These are phyloP conservation scores for Poeciliopsis turrubarensis DNA, from an alignment of 2,113 vertebrate genomes.

Conservation along the genomic window DNA sequence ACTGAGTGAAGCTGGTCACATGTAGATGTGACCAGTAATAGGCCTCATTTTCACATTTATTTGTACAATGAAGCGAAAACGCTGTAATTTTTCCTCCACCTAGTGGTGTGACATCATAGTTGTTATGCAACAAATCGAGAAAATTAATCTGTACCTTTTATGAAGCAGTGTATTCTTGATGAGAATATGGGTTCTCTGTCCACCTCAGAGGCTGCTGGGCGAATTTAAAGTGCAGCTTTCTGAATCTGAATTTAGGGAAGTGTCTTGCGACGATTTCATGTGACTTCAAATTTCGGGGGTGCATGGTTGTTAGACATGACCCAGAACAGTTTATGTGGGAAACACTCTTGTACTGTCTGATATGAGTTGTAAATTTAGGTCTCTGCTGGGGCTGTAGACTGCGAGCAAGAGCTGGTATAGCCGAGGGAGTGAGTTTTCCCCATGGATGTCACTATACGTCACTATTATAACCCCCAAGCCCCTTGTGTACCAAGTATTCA, in stretches of 20 bases:
- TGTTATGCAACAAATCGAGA: no score
- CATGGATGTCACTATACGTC: conserved; percentile 66
- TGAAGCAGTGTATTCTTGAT: no score
- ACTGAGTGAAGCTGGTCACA: no score
- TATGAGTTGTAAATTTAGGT: conserved; percentile 32
- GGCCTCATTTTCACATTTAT: no score
- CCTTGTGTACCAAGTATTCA: conserved; percentile 53
- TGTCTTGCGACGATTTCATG: not conserved
- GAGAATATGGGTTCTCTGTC: no score
- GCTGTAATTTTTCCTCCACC: no score
- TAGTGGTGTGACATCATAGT: no score
- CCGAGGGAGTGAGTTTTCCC: conserved; percentile 49
- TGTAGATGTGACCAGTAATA: no score
- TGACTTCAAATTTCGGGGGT: conserved; percentile 6
- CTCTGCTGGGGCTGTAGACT: conserved; percentile 21
- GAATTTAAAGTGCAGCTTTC: not conserved
- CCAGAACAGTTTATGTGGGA: conserved; percentile 5
- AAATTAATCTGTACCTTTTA: not conserved
- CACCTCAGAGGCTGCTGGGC: no score
- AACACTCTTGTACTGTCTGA: conserved; percentile 4
- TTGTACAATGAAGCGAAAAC: no score
- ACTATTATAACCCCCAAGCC: conserved; percentile 60
- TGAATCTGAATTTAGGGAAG: not conserved
- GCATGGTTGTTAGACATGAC: not conserved
- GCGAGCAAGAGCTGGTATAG: conserved; percentile 23